These are phyloP conservation scores for Nannobrachium achirus DNA, from an alignment of 2,113 vertebrate genomes.

Conservation along the genomic window DNA sequence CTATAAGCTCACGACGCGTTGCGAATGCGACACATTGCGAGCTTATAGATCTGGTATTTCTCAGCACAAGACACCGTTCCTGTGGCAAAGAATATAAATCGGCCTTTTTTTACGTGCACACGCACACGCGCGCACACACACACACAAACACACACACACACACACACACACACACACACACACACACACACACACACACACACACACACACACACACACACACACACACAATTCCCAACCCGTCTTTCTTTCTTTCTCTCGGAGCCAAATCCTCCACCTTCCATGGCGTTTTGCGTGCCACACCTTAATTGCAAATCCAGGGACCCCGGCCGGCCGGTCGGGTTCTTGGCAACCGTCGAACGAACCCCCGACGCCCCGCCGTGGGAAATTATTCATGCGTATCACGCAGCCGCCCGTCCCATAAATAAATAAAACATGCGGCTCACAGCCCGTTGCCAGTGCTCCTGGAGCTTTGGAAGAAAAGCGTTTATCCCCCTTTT, in stretches of 20 bases:
- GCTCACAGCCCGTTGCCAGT: conserved; percentile 47
- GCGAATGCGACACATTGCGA: too few relatives aligned
- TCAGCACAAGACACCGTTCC: too few relatives aligned
- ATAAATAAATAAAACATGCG: conserved; percentile 73
- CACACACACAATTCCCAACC: conserved; percentile 50
- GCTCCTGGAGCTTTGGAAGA: conserved; percentile 47
- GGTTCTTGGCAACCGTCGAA: conserved; percentile 38
- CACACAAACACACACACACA: too few relatives aligned
- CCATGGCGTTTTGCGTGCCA: conserved; percentile 54
- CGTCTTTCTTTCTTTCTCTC: conserved; percentile 56
- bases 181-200: too few relatives aligned
- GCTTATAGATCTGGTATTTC: too few relatives aligned
- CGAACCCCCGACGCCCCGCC: conserved; percentile 43
- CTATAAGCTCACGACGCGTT: too few relatives aligned
- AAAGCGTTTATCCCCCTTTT: conserved; percentile 54
- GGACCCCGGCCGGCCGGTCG: conserved; percentile 22
- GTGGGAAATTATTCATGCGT: conserved; percentile 71
- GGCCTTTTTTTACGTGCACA: too few relatives aligned
- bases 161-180: too few relatives aligned
- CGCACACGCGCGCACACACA: too few relatives aligned
- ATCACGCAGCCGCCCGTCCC: conserved; percentile 54
- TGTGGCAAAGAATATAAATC: too few relatives aligned
- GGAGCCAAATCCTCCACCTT: conserved; percentile 54
- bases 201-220: too few relatives aligned
- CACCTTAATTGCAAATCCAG: conserved; percentile 69